Evolutionary conservation across 1,140 invertebrate genomes (phyloP).

Genomic region (Lepidostoma basale): DNA sequence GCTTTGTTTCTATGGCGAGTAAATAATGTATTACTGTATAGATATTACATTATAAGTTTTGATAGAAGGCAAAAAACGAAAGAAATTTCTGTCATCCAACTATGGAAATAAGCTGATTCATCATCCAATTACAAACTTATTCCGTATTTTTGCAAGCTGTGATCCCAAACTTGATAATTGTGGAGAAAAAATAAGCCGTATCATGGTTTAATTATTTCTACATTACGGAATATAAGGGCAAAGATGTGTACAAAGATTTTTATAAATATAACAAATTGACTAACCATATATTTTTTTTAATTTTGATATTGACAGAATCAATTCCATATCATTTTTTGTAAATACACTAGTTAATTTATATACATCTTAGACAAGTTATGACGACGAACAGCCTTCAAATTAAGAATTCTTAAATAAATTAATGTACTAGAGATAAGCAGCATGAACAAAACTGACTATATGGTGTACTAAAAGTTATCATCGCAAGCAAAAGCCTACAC

Average conservation of each 20-base stretch:
- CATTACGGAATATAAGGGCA: background rate
- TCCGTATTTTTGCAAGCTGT: background rate
- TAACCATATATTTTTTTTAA: no score
- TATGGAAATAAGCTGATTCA: constrained; percentile 1
- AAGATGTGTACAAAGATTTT: no score
- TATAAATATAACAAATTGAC: no score
- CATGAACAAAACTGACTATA: no score
- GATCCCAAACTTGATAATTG: constrained; percentile 8
- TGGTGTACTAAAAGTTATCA: no score
- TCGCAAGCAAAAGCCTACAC: no score
- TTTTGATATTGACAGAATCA: background rate
- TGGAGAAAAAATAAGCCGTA: background rate
- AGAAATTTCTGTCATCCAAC: background rate
- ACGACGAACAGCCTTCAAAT: background rate
- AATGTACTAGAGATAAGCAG: no score
- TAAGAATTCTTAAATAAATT: background rate
- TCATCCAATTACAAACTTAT: constrained; percentile 19
- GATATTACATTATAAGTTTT: background rate
- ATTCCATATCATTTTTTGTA: background rate
- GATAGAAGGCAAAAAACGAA: background rate
- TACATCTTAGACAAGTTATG: background rate
- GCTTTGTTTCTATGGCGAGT: no score
- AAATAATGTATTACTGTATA: no score
- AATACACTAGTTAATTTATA: background rate
- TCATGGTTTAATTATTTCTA: constrained; percentile 6